These are phyloP conservation scores for Troides aeacus DNA, from an alignment of 2,888 invertebrate species.

Conservation along the genomic window DNA sequence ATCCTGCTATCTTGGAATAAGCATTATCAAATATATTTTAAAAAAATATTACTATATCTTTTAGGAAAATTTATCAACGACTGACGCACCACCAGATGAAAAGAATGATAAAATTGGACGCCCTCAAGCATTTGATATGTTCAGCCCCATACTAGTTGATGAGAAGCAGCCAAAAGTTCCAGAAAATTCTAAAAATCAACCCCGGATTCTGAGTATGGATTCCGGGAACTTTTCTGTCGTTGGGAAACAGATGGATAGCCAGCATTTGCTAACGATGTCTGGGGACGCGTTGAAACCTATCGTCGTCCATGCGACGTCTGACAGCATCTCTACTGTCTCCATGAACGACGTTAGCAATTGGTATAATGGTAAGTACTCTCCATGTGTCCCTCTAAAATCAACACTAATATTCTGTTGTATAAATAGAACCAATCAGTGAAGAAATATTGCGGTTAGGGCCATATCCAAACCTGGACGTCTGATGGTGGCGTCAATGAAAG, in stretches of 20 bases:
- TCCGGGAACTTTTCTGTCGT: conserved; percentile 70
- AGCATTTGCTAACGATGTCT: conserved; percentile 57
- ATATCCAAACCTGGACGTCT: too few relatives aligned
- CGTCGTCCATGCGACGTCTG: conserved; percentile 59
- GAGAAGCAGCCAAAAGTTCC: conserved; percentile 66
- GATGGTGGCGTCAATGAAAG: too few relatives aligned
- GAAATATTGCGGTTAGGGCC: too few relatives aligned
- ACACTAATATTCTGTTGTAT: too few relatives aligned
- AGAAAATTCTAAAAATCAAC: conserved; percentile 56
- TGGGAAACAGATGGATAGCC: conserved; percentile 57
- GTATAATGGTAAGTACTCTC: conserved; percentile 76
- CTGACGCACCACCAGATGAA: conserved; percentile 37
- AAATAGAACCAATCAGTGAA: too few relatives aligned
- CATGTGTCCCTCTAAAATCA: not conserved
- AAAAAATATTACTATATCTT: conserved; percentile 15
- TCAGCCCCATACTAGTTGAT: conserved; percentile 76
- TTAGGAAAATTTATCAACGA: conserved; percentile 56
- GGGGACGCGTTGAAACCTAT: conserved; percentile 64
- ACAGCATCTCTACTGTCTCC: conserved; percentile 74
- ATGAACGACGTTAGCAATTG: conserved; percentile 84
- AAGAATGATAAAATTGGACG: conserved; percentile 50
- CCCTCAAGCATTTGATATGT: conserved; percentile 71
- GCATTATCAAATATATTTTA: too few relatives aligned
- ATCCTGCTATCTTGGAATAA: not conserved
- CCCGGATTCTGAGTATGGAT: conserved; percentile 63